Percentiles rank a stretch among this genome's conserved stretches.
Conservation (phyloP, 1,140 invertebrate species). For the Drosophila leontia region DNA sequence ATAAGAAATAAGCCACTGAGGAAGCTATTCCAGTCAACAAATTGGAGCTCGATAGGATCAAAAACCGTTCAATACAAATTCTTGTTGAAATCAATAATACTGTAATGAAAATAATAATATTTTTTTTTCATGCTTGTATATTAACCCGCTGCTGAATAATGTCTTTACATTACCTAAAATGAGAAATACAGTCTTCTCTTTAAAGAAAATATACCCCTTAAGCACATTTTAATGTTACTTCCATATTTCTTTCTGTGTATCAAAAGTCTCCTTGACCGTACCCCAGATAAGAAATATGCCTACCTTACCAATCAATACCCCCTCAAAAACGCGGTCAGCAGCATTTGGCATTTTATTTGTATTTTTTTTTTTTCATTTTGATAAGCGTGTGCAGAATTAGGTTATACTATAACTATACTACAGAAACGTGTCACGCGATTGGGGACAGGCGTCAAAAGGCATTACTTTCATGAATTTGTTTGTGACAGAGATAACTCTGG, state of each 20-base stretch:
- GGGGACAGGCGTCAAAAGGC: constrained; percentile 11
- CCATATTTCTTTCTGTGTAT: neutral
- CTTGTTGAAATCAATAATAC: no score
- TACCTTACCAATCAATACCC: neutral
- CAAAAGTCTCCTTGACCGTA: constrained; percentile 2
- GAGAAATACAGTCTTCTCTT: no score
- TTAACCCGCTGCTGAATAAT: no score
- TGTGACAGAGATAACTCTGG: constrained; percentile 35
- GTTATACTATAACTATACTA: constrained; percentile 27
- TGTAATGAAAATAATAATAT: no score
- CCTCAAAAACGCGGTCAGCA: constrained; percentile 15
- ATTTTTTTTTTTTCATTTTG: constrained; percentile 10
- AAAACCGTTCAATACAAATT: neutral
- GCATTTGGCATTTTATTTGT: constrained; percentile 12
- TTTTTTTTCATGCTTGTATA: no score
- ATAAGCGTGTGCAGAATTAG: constrained; percentile 29
- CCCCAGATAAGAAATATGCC: constrained; percentile 2
- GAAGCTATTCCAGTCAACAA: neutral
- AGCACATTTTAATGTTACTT: no score
- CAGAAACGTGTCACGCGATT: constrained; percentile 40
- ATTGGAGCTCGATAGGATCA: neutral
- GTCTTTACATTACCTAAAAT: no score
- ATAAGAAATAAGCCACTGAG: constrained; percentile 6
- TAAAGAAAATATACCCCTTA: no score
- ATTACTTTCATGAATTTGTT: constrained; percentile 13